Evolutionary conservation across 2,888 invertebrate species (phyloP).

Genomic region (Chymomyza caudatula): DNA sequence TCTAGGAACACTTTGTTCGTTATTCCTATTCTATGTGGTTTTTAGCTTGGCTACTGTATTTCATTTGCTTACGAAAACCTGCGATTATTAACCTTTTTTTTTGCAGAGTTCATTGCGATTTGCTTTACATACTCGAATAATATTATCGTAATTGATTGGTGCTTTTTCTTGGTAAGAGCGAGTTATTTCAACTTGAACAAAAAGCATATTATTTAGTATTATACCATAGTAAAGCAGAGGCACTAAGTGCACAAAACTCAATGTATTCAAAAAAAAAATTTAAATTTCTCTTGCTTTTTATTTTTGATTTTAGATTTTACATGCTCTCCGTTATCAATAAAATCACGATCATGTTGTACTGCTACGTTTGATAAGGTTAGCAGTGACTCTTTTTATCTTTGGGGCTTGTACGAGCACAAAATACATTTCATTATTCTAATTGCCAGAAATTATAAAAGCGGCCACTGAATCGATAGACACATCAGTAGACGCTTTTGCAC

Average conservation of each 20-base stretch:
- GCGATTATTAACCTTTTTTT: too few relatives aligned
- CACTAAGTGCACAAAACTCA: not conserved
- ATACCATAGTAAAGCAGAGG: too few relatives aligned
- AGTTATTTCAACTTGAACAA: too few relatives aligned
- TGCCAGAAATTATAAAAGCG: conserved; percentile 41
- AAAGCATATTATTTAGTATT: too few relatives aligned
- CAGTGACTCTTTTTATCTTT: conserved; percentile 18
- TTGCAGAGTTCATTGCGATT: too few relatives aligned
- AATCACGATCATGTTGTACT: conserved; percentile 14
- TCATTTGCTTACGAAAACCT: too few relatives aligned
- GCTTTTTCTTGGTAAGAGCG: too few relatives aligned
- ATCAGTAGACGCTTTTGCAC: conserved; percentile 22
- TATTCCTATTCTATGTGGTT: too few relatives aligned
- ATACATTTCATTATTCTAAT: conserved; percentile 43
- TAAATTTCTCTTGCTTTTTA: not conserved
- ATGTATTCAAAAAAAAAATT: not conserved
- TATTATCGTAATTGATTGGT: too few relatives aligned
- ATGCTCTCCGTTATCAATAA: not conserved
- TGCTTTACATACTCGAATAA: too few relatives aligned
- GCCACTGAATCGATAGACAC: not conserved
- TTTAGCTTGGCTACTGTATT: too few relatives aligned
- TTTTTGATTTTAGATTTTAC: not conserved
- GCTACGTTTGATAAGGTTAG: conserved; percentile 31
- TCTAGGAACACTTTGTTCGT: too few relatives aligned
- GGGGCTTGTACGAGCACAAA: conserved; percentile 8